Base-by-base conservation (phyloP, 2,888 invertebrate genomes). In the Eubasilissa splendida region DNA sequence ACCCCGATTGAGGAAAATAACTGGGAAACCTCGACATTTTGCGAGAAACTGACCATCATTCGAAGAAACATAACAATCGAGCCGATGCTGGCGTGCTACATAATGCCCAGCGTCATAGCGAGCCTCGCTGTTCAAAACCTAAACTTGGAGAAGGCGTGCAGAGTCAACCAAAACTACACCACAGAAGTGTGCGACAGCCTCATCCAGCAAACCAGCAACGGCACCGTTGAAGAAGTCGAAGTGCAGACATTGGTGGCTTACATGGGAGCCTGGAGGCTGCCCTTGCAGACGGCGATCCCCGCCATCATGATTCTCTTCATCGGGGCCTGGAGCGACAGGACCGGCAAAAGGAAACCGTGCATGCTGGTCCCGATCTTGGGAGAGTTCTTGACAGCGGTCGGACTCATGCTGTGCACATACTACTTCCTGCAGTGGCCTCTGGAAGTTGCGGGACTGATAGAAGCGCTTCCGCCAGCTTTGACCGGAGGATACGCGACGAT, bases 321-420 rank as follows among this genome's bases (percentile, higher is more conserved):
- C 42, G 93, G 93, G 4, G 91, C 93, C 0, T 93, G 93, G 93
- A 92, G 92, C 84, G 93, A 93, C 84, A 88, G 90, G 83, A 91
- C 91, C 70, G 91, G 92, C 9, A 90, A 91, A 79, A 88, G 92
- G 83, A 93, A 92, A 86, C 88, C 89, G 1, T 88, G 92, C 79
- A 91, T 93, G 88, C 85, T 93, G 0, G 85, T 91, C 33, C 92
- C 93, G 0, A 87, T 92, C 14, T 79, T 90, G 0, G 92, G 92
- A 5, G 92, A 92, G 86, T 85, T 92, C 2, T 85, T 92, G 79
- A 88, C 91, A 0, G 86, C 91, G 1, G 79, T 88, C 59, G 91
- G 92, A n/a, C 86, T 91, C 74, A 86, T 92, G 4, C 84, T 92
- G 14, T 88, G 91, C 9, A 91, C 91, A 0, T 88, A 92, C 84